phyloP scores from a whole-genome alignment of 92 coral and sea anemone genomes.

The Phenganax stokvisi region DNA sequence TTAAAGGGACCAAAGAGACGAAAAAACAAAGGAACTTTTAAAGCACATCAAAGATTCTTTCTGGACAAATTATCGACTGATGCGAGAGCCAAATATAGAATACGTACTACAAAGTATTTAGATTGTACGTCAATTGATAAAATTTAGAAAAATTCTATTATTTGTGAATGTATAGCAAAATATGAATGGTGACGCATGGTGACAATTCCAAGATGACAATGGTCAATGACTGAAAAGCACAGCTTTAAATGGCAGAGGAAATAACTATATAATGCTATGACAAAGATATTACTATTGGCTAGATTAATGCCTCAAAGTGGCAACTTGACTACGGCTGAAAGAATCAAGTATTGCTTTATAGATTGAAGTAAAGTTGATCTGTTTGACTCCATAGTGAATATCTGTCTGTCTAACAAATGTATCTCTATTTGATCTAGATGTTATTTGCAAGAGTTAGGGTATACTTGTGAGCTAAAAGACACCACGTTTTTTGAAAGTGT shows the following conservation, averaged over 20 bases:
- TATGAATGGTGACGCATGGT: not conserved
- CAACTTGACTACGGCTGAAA: conserved; percentile 68
- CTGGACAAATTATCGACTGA: no score
- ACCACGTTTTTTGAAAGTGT: conserved; percentile 48
- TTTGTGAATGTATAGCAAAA: no score
- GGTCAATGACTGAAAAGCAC: not conserved
- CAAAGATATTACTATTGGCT: conserved; percentile 72
- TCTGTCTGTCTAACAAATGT: not conserved
- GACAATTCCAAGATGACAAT: not conserved
- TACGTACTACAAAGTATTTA: no score
- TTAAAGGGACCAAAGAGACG: not conserved
- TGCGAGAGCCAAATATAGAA: no score
- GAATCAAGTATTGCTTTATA: conserved; percentile 56
- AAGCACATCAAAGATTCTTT: no score
- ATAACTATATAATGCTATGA: conserved; percentile 15
- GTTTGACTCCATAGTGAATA: not conserved
- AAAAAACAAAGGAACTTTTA: not conserved
- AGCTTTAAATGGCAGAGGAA: not conserved
- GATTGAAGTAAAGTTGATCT: not conserved
- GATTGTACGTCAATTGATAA: no score
- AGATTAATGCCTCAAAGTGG: conserved; percentile 69
- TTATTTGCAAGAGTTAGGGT: conserved; percentile 55
- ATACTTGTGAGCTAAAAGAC: conserved; percentile 60
- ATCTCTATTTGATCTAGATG: conserved; percentile 39
- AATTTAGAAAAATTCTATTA: no score